Conservation (phyloP, 2,888 invertebrate species). For the Itoplectis maculator region DNA sequence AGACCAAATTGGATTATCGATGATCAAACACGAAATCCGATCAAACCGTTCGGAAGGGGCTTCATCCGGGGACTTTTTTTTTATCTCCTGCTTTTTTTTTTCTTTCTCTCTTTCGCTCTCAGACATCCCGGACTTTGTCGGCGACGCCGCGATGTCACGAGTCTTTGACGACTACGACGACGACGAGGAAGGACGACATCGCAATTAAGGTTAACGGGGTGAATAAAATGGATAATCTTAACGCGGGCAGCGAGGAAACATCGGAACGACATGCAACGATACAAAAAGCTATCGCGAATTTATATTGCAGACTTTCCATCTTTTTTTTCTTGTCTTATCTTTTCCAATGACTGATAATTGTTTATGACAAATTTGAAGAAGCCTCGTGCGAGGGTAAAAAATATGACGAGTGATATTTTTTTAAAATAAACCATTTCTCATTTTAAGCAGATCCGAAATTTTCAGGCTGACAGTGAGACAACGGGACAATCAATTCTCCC, state of each 20-base stretch:
- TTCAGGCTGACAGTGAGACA: neutral
- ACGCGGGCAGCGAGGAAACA: neutral
- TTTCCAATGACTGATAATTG: neutral
- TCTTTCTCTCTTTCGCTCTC: slow-evolving; percentile 31
- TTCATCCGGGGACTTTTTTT: slow-evolving; percentile 74
- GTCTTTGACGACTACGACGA: slow-evolving; percentile 38
- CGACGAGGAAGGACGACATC: slow-evolving; percentile 2
- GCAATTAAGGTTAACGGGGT: slow-evolving; percentile 49
- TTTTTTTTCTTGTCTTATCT: neutral
- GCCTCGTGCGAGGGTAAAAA: neutral
- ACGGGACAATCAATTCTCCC: slow-evolving; percentile 13
- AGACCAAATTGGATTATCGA: slow-evolving; percentile 79
- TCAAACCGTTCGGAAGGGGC: slow-evolving; percentile 78
- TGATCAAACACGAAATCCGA: slow-evolving; percentile 79
- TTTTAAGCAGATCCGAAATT: neutral
- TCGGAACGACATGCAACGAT: neutral
- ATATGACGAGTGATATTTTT: neutral
- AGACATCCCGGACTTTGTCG: slow-evolving; percentile 48
- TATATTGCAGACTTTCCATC: no score
- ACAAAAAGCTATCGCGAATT: neutral
- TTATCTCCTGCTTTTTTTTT: slow-evolving; percentile 16
- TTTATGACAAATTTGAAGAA: neutral
- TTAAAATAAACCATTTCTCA: no score
- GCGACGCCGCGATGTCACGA: slow-evolving; percentile 31
- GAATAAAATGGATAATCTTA: slow-evolving; percentile 2